These are phyloP conservation scores for Onchidella celtica DNA, from an alignment of 2,888 invertebrate genomes.

Conservation along the genomic window DNA sequence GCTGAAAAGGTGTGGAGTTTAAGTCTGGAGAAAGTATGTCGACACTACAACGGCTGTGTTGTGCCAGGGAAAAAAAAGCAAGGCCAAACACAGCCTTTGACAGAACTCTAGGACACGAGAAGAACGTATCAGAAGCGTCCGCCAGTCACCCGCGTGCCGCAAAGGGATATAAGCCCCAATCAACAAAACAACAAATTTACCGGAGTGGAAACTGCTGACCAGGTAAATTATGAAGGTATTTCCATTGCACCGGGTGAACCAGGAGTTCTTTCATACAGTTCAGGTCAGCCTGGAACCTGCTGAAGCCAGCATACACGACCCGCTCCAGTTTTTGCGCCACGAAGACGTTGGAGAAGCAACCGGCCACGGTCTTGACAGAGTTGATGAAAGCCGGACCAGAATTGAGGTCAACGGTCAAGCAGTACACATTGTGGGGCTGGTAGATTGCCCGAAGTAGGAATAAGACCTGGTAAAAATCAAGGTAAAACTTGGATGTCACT, in stretches of 20 bases:
- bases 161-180: no score
- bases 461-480: neutral
- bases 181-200: neutral
- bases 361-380: conserved; percentile 58
- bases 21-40: no score
- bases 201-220: conserved; percentile 77
- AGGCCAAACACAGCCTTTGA: no score
- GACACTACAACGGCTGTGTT: no score
- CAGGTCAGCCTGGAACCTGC: conserved; percentile 76
- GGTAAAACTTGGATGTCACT: no score
- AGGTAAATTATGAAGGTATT: conserved; percentile 78
- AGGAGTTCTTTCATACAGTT: conserved; percentile 78
- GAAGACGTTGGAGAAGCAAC: conserved; percentile 77
- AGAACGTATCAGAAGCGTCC: no score
- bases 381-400: conserved; percentile 5
- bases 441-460: conserved; percentile 22
- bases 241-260: conserved; percentile 64
- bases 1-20: no score
- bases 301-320: conserved; percentile 55
- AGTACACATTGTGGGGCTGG: conserved; percentile 24
- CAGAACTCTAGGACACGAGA: no score
- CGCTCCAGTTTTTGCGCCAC: conserved; percentile 51
- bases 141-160: no score
- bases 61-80: no score
- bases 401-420: neutral